These are phyloP conservation scores for Nymphalis urticae DNA, from an alignment of 2,888 invertebrate genomes.

Conservation along the genomic window DNA sequence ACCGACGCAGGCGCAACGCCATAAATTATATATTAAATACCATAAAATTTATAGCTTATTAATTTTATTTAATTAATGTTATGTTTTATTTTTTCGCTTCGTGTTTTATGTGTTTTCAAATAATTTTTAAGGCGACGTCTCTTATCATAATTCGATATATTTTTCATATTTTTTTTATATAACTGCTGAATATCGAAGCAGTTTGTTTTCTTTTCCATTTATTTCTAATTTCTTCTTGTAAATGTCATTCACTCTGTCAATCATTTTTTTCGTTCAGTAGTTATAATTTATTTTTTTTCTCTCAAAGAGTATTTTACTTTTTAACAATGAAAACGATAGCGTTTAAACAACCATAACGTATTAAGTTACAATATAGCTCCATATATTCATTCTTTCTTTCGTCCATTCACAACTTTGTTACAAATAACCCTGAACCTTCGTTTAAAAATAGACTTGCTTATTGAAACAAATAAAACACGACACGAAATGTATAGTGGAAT, in stretches of 20 bases:
- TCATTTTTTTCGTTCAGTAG: too few relatives aligned
- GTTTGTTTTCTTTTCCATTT: too few relatives aligned
- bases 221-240: too few relatives aligned
- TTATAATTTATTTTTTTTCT: too few relatives aligned
- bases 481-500: constrained; percentile 3
- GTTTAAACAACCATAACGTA: background rate
- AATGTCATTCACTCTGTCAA: too few relatives aligned
- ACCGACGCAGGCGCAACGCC: constrained; percentile 38
- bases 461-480: constrained; percentile 3
- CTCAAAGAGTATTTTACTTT: too few relatives aligned
- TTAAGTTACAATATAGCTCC: background rate
- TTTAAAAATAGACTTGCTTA: constrained; percentile 11
- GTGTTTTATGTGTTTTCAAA: too few relatives aligned
- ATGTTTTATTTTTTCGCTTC: constrained; percentile 3
- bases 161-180: too few relatives aligned
- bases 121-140: too few relatives aligned
- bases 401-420: constrained; percentile 18
- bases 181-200: too few relatives aligned
- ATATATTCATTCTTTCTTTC: background rate
- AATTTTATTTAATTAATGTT: constrained; percentile 24
- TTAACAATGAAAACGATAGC: too few relatives aligned
- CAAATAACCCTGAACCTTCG: constrained; percentile 6
- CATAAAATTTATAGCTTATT: constrained; percentile 24
- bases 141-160: too few relatives aligned
- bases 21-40: constrained; percentile 31